These are phyloP conservation scores for Apodemia mormo DNA, from an alignment of 2,888 invertebrate species.

Conservation along the genomic window DNA sequence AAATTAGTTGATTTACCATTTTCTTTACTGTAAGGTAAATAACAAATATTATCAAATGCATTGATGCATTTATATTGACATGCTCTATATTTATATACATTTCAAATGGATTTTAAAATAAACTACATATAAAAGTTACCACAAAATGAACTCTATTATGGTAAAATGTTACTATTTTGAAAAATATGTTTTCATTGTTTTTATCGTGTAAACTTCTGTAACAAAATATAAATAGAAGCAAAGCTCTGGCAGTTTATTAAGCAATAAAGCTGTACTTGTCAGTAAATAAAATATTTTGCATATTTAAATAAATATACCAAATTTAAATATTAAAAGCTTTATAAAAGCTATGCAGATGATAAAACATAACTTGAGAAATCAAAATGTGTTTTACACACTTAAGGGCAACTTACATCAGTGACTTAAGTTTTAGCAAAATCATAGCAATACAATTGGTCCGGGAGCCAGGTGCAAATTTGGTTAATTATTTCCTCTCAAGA, in stretches of 20 bases:
- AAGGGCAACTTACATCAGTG: background rate
- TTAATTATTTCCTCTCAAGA: too few species aligned
- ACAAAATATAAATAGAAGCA: conserved; percentile 30
- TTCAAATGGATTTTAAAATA: background rate
- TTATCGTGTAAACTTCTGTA: background rate
- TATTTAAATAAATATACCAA: conserved; percentile 30
- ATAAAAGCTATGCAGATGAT: background rate
- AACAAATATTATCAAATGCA: conserved; percentile 6
- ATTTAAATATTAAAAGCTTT: conserved; percentile 32
- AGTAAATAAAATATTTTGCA: conserved; percentile 22
- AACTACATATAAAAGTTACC: background rate
- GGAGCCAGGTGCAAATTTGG: too few species aligned
- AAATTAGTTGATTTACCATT: background rate
- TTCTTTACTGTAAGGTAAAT: conserved; percentile 3
- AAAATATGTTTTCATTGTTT: background rate
- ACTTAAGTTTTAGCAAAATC: background rate
- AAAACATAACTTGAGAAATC: background rate
- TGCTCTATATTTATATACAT: background rate
- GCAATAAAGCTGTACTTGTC: conserved; percentile 28
- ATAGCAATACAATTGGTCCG: background rate
- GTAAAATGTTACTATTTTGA: background rate
- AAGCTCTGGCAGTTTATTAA: conserved; percentile 32
- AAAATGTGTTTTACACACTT: background rate
- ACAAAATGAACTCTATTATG: background rate
- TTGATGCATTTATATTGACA: background rate